phyloP scores from a whole-genome alignment of 2,888 invertebrate species.

The Ophioninae sp. region DNA sequence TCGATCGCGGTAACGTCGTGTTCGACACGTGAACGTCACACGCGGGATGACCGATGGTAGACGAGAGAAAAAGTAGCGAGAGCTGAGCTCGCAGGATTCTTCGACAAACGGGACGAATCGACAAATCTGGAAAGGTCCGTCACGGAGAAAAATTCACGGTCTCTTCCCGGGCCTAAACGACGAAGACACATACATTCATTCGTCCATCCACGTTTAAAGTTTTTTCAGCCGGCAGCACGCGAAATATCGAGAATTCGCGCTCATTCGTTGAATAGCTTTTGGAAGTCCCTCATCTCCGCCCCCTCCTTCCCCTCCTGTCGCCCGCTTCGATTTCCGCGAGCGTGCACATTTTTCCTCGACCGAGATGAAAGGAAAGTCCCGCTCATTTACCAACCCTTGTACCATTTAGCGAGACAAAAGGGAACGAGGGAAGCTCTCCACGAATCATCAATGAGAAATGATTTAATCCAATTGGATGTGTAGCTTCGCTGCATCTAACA shows the following conservation, averaged over 20 bases:
- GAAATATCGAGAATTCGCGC: slow-evolving; percentile 41
- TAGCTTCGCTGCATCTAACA: slow-evolving; percentile 44
- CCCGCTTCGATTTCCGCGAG: slow-evolving; percentile 3
- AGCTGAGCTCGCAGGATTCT: slow-evolving; percentile 40
- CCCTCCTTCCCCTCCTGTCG: background rate
- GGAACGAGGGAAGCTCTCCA: slow-evolving; percentile 37
- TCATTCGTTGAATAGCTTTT: slow-evolving; percentile 50
- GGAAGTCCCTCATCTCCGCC: slow-evolving; percentile 3
- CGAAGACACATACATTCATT: background rate
- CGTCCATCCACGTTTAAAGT: background rate
- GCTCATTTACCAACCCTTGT: slow-evolving; percentile 33
- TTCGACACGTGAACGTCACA: slow-evolving; percentile 34
- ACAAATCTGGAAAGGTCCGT: slow-evolving; percentile 59
- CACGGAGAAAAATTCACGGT: slow-evolving; percentile 57
- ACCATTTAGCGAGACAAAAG: slow-evolving; percentile 26
- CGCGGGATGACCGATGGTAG: slow-evolving; percentile 43
- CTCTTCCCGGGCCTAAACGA: slow-evolving; percentile 19
- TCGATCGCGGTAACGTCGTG: slow-evolving; percentile 11
- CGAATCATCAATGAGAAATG: slow-evolving; percentile 63
- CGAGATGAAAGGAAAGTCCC: slow-evolving; percentile 52
- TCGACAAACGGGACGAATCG: slow-evolving; percentile 63
- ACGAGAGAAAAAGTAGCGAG: slow-evolving; percentile 1
- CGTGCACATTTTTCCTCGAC: slow-evolving; percentile 28
- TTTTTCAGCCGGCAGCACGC: slow-evolving; percentile 64
- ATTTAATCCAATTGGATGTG: slow-evolving; percentile 64